A percentile compares a stretch with the other conserved stretches of the same genome.
These are phyloP conservation scores for Echiichthys vipera DNA, from an alignment of 2,797 vertebrate genomes.

Conservation along the genomic window DNA sequence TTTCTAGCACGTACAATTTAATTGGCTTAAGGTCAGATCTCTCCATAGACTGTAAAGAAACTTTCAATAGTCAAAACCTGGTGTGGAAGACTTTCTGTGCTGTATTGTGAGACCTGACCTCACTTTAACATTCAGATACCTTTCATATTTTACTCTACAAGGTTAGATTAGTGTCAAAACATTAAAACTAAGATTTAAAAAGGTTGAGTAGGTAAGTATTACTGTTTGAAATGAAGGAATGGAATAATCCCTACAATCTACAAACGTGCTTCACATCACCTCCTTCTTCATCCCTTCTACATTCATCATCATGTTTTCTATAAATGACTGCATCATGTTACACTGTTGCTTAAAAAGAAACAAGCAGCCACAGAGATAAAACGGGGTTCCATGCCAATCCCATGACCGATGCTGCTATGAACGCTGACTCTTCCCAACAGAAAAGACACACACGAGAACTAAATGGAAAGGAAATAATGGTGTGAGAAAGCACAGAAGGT, in stretches of 20 bases:
- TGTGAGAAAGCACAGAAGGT: not conserved
- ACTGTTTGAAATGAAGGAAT: not conserved
- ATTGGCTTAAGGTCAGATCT: constrained; percentile 37
- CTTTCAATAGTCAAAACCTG: not conserved
- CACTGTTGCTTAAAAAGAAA: not conserved
- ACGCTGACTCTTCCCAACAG: not conserved
- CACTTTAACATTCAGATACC: constrained; percentile 10
- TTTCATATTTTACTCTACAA: not conserved
- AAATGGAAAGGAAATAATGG: not conserved
- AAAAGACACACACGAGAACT: not conserved
- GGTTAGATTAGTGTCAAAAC: not conserved
- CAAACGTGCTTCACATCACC: not conserved
- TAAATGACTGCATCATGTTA: not conserved
- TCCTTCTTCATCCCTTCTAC: not conserved
- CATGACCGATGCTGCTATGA: not conserved
- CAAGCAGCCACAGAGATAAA: not conserved
- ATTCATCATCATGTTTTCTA: not conserved
- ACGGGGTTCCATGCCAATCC: not conserved
- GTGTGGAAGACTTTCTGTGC: not conserved
- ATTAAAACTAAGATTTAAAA: not conserved
- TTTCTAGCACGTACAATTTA: constrained; percentile 38
- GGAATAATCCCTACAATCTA: not conserved
- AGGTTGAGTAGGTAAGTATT: too few relatives aligned
- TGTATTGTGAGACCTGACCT: not conserved
- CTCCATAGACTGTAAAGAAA: constrained; percentile 9